A percentile compares a stretch with the other conserved stretches of the same genome.
Evolutionary conservation across 1,140 invertebrate genomes (phyloP).

Genomic region (Eueides isabella): DNA sequence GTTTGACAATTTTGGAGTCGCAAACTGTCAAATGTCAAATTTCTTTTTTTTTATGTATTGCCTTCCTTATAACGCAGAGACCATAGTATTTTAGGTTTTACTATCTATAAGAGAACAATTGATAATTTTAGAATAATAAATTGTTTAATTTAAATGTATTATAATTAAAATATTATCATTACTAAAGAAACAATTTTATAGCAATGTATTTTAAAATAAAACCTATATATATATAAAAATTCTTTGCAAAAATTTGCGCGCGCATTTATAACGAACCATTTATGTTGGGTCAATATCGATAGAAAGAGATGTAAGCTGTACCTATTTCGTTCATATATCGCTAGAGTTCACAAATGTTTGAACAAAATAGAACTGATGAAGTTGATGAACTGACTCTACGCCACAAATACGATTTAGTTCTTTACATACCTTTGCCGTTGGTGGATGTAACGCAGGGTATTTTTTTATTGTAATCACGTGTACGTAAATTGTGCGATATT

Average conservation of each 20-base stretch:
- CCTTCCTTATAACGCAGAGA: background rate
- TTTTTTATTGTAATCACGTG: slow-evolving; percentile 58
- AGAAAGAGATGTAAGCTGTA: slow-evolving; percentile 54
- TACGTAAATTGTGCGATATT: slow-evolving; percentile 44
- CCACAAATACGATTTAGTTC: slow-evolving; percentile 60
- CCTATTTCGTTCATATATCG: slow-evolving; percentile 45
- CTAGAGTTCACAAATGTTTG: slow-evolving; percentile 22
- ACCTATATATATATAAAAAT: slow-evolving; percentile 18
- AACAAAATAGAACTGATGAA: slow-evolving; percentile 15
- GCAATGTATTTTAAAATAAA: background rate
- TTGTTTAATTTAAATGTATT: background rate
- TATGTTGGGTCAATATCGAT: slow-evolving; percentile 64
- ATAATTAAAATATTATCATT: background rate
- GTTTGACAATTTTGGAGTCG: background rate
- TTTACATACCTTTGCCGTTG: slow-evolving; percentile 50
- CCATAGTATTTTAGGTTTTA: background rate
- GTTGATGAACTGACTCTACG: slow-evolving; percentile 7
- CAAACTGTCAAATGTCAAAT: slow-evolving; percentile 13
- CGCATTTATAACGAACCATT: slow-evolving; percentile 57
- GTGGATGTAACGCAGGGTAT: slow-evolving; percentile 55
- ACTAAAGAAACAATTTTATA: background rate
- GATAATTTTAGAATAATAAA: background rate
- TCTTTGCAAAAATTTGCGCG: slow-evolving; percentile 42
- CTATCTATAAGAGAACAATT: background rate
- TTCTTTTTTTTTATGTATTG: background rate